phyloP scores from a whole-genome alignment of 1,140 invertebrate genomes.

The Brachionus rubens region DNA sequence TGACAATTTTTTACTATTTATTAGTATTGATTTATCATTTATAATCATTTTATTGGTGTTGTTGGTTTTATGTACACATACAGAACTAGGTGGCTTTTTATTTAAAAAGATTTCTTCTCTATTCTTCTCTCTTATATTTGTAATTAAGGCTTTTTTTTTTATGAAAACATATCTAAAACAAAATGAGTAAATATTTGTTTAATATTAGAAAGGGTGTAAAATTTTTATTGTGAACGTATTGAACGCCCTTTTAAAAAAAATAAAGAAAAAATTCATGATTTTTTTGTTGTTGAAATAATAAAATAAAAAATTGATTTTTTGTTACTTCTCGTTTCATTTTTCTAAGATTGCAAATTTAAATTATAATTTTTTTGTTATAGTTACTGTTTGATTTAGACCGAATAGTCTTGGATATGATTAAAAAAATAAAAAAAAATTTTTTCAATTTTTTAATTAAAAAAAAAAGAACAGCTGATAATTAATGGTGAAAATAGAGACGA shows the following conservation, averaged over 20 bases:
- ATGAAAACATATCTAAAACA: neutral
- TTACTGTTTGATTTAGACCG: conserved; percentile 24
- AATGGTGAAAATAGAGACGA: too few relatives aligned
- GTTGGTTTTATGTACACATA: neutral
- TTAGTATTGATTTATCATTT: conserved; percentile 38
- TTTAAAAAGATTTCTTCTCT: neutral
- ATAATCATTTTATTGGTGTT: conserved; percentile 20
- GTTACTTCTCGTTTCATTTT: neutral
- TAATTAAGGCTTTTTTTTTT: conserved; percentile 12
- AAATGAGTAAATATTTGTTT: neutral
- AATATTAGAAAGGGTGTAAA: conserved; percentile 1
- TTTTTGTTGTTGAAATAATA: neutral
- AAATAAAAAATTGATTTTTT: neutral
- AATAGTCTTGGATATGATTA: conserved; percentile 26
- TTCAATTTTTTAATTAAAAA: conserved; percentile 17
- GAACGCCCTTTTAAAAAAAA: conserved; percentile 4
- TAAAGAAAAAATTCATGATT: neutral
- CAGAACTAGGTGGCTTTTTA: neutral
- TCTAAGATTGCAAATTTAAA: conserved; percentile 32
- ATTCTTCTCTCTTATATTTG: neutral
- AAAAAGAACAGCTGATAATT: neutral
- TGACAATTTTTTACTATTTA: conserved; percentile 37
- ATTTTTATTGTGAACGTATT: neutral
- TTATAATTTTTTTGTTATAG: conserved; percentile 41
- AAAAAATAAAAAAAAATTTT: neutral